Conservation (phyloP, 2,888 invertebrate species). For the Azorinus chamasolen region DNA sequence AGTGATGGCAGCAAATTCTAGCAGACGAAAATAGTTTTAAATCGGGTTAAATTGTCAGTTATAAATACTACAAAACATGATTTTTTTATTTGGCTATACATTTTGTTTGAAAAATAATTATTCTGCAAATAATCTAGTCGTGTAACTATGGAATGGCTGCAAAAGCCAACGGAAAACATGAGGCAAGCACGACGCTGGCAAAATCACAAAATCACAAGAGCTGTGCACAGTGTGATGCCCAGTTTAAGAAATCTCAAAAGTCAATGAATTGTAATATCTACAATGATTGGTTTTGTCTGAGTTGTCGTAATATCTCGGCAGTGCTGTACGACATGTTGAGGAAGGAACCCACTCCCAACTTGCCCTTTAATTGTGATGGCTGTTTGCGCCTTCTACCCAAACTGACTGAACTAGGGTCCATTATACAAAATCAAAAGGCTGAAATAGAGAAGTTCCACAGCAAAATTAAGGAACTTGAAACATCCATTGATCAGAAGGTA, state of each 20-base stretch:
- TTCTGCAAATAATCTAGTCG: no score
- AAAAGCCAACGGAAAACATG: no score
- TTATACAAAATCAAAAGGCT: not conserved
- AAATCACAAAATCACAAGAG: not conserved
- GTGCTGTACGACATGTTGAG: slow-evolving; percentile 15
- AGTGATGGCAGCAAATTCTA: no score
- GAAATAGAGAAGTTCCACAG: slow-evolving; percentile 10
- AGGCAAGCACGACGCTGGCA: no score
- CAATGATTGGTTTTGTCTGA: slow-evolving; percentile 28
- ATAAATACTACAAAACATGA: no score
- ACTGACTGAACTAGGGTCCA: slow-evolving; percentile 5
- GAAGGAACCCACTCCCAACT: slow-evolving; percentile 11
- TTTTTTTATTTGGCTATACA: no score
- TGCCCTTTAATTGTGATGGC: slow-evolving; percentile 23
- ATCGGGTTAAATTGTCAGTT: no score
- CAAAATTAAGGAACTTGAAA: not conserved
- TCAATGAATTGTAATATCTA: slow-evolving; percentile 7
- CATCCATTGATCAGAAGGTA: slow-evolving; percentile 8
- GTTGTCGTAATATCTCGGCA: slow-evolving; percentile 7
- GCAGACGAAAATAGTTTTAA: no score
- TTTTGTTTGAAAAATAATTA: no score
- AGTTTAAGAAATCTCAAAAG: not conserved
- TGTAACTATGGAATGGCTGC: no score
- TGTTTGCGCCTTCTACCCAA: slow-evolving; percentile 17
- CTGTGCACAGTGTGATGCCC: slow-evolving; percentile 1